Evolutionary conservation across 1,140 invertebrate species (phyloP), one percentile per base, ranked within the genome.

Genomic region (Centruroides sculpturatus): DNA sequence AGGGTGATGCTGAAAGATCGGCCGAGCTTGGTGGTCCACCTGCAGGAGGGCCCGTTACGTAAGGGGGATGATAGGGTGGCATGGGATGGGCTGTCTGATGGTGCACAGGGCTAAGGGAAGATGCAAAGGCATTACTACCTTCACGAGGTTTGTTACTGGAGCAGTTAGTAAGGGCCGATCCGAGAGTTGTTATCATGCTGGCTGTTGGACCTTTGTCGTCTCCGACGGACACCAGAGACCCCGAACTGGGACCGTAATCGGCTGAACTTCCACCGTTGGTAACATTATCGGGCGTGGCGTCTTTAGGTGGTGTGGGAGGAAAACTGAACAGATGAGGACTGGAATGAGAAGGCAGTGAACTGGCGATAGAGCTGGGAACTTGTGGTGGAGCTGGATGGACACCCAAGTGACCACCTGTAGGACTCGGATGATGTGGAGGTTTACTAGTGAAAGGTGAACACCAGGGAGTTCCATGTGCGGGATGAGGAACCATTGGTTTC

Each of bases 301-400:
- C 90, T 77, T 93, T 93, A 53, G 91, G 91, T 57, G 90, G 90
- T 67, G 91, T 93, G 50, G 90, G 91, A 56, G 90, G 91, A 72
- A 93, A 93, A 67, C 85, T 87, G 77, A 93, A 93, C 59, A 90
- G 80, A 67, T 86, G 85, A 64, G 77, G 75, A 67, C 73, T 69
- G 68, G 76, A 71, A 58, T 72, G 69, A 49, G 70, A 59, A 68
- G 63, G 59, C 35, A 62, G 41, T 35, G 57, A 57, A n/a, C 55
- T 53, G 11, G 62, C 41, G 8, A 41, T 41, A 41, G 55, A 34
- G 34, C 48, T 23, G 54, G 11, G n/a, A 13, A 11, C 41, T 55
- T 55, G 59, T 52, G 59, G 55, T 62, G 56, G 71, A 52, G 72
- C 71, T 54, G 41, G 41, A 41, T 41, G 36, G 56, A 64, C 52